Base-by-base conservation (phyloP, 2,888 invertebrate species). In the Cacoxenus indagator region DNA sequence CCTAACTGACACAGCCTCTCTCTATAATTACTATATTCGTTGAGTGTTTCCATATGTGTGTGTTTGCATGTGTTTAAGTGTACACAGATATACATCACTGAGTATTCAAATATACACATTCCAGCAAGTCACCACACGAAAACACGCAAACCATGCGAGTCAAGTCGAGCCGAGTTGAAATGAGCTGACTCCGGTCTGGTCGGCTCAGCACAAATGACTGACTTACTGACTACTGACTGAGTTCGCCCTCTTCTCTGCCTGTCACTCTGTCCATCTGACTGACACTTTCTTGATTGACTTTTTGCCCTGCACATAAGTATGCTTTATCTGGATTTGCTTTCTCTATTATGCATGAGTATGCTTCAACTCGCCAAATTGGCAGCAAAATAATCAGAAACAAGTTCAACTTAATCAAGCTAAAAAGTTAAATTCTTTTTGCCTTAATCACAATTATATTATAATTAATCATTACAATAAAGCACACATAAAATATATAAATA, bases 11-110 rank as follows among this genome's bases (percentile, higher is more conserved):
- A 19, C 59, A 6, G 8, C 3, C 59, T 17, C 11, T 31, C 59
- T 29, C 31, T 31, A 14, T 31, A 3, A 22, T 19, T 11, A 51
- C n/a, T 29, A 37, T 37, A 37, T 8, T 11, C 37, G 37, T 14
- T 37, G 37, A 11, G 37, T 37, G 37, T 37, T n/a, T n/a, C n/a
- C n/a, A 5, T 37, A 14, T 31, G 59, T 31, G 59, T 59, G 37
- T 59, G 37, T 37, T n/a, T 27, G 59, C 19, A 19, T 59, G 31
- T 37, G 59, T 59, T 17, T 4, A n/a, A n/a, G 46, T 76, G 78
- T 62, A 70, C 71, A 64, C 72, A 65, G 73, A 67, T 67, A 83
- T 72, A 79, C 81, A 81, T 80, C 83, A 77, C 71, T 79, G 83
- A 51, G 65, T 74, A 67, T 69, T 73, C 79, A 76, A 81, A 81